Conservation (phyloP, 2,888 invertebrate species). For the Coleophora flavipennella region DNA sequence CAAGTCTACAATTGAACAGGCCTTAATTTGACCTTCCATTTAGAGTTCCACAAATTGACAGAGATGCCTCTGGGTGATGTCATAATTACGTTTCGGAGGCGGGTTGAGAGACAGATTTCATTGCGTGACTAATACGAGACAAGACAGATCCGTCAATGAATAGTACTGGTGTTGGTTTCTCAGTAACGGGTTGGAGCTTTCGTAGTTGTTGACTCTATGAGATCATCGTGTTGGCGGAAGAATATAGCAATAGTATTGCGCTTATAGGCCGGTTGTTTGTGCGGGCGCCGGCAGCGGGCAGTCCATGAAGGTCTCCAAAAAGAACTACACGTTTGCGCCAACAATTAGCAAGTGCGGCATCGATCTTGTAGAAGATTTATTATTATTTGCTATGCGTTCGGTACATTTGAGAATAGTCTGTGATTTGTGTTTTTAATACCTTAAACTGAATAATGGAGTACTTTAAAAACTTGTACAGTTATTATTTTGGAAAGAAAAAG, state of each 20-base stretch:
- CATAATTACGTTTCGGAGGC: slow-evolving; percentile 18
- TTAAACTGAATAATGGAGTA: slow-evolving; percentile 37
- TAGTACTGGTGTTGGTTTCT: slow-evolving; percentile 30
- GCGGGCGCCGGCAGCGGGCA: slow-evolving; percentile 39
- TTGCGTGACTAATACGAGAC: slow-evolving; percentile 31
- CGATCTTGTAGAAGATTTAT: slow-evolving; percentile 9
- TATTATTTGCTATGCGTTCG: neutral
- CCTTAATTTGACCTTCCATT: too few species aligned
- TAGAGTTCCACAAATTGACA: too few species aligned
- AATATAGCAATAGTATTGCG: slow-evolving; percentile 10
- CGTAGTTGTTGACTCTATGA: slow-evolving; percentile 46
- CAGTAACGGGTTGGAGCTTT: slow-evolving; percentile 38
- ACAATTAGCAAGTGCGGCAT: slow-evolving; percentile 39
- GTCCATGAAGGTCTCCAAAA: slow-evolving; percentile 43
- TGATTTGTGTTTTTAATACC: slow-evolving; percentile 16
- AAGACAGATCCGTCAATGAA: slow-evolving; percentile 33
- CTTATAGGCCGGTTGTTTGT: slow-evolving; percentile 32
- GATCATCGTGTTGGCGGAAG: slow-evolving; percentile 50
- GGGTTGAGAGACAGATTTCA: slow-evolving; percentile 19
- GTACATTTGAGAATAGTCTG: slow-evolving; percentile 1
- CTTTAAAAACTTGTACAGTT: slow-evolving; percentile 49
- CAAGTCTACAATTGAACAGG: too few species aligned
- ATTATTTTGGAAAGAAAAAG: slow-evolving; percentile 45
- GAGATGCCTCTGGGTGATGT: slow-evolving; percentile 13
- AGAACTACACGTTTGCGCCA: slow-evolving; percentile 46